These are phyloP conservation scores for Callyntrura guangdongensis DNA, from an alignment of 2,888 invertebrate species.

Conservation along the genomic window DNA sequence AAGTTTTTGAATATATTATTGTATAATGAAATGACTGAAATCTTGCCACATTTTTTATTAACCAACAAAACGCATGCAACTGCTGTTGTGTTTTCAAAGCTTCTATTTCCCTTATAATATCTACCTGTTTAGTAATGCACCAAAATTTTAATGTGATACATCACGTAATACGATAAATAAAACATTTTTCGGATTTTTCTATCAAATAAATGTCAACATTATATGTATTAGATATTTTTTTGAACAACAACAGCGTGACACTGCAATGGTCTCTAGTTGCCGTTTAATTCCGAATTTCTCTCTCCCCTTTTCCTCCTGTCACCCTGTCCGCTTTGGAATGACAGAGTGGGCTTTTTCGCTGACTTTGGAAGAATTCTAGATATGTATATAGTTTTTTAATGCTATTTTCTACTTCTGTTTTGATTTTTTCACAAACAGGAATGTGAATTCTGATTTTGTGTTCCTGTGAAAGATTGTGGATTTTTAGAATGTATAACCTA, in stretches of 20 bases:
- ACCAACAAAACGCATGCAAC: background rate
- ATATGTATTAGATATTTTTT: no score
- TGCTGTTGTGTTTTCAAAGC: background rate
- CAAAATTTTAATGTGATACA: background rate
- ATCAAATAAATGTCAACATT: background rate
- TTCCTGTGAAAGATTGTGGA: background rate
- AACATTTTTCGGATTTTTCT: background rate
- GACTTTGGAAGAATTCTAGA: background rate
- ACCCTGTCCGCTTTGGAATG: conserved; percentile 23
- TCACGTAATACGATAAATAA: background rate
- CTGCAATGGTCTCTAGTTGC: background rate
- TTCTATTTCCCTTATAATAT: background rate
- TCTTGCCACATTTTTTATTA: no score
- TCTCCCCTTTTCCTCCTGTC: conserved; percentile 8
- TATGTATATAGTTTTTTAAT: conserved; percentile 1
- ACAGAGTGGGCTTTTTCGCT: conserved; percentile 27
- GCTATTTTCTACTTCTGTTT: background rate
- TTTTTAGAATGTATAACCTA: background rate
- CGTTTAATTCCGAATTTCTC: background rate
- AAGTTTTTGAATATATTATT: no score
- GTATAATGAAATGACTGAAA: no score
- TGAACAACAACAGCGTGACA: background rate
- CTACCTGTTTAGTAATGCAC: background rate
- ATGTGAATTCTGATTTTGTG: background rate
- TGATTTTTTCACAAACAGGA: background rate